Base-by-base conservation (phyloP, 2,113 vertebrate species). In the Tetrao urogallus region DNA sequence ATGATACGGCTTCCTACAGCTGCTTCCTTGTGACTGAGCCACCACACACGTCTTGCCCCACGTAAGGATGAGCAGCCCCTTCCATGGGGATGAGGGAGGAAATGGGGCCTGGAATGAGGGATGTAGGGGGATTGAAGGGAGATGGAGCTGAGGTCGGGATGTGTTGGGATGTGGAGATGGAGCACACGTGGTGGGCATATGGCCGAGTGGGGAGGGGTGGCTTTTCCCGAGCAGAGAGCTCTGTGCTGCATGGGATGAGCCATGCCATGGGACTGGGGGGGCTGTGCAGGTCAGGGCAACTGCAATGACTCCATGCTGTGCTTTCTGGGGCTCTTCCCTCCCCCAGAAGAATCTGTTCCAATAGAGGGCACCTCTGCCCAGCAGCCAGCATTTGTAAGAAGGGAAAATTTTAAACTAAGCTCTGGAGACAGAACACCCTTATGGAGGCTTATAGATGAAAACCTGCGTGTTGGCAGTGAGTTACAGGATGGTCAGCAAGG, bases 231-330 rank as follows among this genome's bases (percentile, higher is more conserved):
- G 38, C 57, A 10, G 47, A 28, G 32, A 30, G 36, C 13, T 5
- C 30, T 19, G 1, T 13, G 18, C 34, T 2, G 32, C 4, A 0
- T 11, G 13, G 13, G 61, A 45, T 30, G 38, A 71, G 43, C 12
- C 24, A 22, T 0, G 0, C 40, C 78, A 48, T 0, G 0, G 4
- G 52, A 18, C 4, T 11, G 12, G 9, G 48, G 48, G 30, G 6
- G 28, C 14, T 28, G 52, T 54, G 52, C 52, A 54, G 52, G 52
- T 54, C 15, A 28, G 52, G 14, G 27, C 24, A 25, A 32, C 5
- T 71, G 25, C 16, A 30, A 12, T 58, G 70, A 47, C 61, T 74
- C 38, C 1, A 1, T 18, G 47, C 21, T 16, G 7, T 50, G 42
- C 8, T 30, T 76, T 82, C 24, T 15, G 6, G 19, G 82, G 50